These are phyloP conservation scores for Enteromius radiatus DNA, from an alignment of 2,797 vertebrate genomes.

Conservation along the genomic window DNA sequence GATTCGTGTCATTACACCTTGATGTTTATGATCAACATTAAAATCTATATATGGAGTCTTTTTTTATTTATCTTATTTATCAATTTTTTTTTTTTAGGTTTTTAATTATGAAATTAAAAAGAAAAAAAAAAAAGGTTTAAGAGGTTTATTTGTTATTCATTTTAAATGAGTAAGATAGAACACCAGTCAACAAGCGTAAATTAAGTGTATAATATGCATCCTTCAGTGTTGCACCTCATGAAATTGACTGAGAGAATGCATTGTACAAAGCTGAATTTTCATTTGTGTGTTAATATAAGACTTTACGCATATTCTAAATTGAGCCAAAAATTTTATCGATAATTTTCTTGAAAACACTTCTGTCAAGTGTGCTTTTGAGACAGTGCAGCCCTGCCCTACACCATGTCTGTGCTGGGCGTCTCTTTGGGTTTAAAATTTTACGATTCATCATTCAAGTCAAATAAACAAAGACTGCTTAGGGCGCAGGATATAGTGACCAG, in stretches of 20 bases:
- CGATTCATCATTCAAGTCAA: conserved; percentile 37
- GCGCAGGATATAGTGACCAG: conserved; percentile 57
- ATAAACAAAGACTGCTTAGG: conserved; percentile 50
- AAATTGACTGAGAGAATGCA: not conserved
- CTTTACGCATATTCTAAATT: not conserved
- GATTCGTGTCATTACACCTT: not conserved
- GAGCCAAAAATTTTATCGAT: not conserved
- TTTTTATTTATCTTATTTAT: not conserved
- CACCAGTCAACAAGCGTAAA: not conserved
- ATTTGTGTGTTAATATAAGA: not conserved
- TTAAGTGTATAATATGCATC: not conserved
- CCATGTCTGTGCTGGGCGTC: not conserved
- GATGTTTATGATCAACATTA: not conserved
- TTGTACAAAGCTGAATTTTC: not conserved
- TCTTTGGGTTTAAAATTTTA: conserved; percentile 4
- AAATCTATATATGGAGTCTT: not conserved
- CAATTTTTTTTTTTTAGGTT: not conserved
- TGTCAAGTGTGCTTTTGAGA: not conserved
- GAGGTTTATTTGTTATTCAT: not conserved
- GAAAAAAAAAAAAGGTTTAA: not conserved
- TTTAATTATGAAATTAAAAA: not conserved
- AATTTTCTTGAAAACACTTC: not conserved
- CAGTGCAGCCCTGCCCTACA: not conserved
- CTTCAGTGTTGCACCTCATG: not conserved
- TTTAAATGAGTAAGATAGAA: not conserved